Evolutionary conservation across 1,140 invertebrate genomes (phyloP).

Genomic region (Maniola jurtina): DNA sequence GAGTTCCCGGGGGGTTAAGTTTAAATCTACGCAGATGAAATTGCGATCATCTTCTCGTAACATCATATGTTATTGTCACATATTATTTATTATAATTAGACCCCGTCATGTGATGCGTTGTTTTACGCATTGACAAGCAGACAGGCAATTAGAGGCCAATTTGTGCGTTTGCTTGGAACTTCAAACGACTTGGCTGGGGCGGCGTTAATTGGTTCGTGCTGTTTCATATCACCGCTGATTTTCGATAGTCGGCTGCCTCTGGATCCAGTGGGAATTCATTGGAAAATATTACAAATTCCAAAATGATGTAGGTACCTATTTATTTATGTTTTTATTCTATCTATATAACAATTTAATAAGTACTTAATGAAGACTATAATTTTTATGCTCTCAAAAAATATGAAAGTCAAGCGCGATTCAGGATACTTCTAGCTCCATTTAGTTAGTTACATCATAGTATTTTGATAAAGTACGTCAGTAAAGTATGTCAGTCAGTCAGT

Average conservation of each 20-base stretch:
- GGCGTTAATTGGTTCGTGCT: slow-evolving; percentile 34
- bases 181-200: slow-evolving; percentile 35
- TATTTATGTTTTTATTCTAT: too few species aligned
- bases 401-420: too few species aligned
- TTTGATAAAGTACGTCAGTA: too few species aligned
- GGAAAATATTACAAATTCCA: slow-evolving; percentile 2
- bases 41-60: too few species aligned
- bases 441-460: too few species aligned
- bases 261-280: neutral
- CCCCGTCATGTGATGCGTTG: slow-evolving; percentile 31
- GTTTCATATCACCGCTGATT: slow-evolving; percentile 11
- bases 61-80: neutral
- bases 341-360: too few species aligned
- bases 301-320: neutral
- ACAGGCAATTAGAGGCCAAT: slow-evolving; percentile 48
- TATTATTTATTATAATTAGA: slow-evolving; percentile 14
- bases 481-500: too few species aligned
- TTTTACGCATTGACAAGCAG: slow-evolving; percentile 56
- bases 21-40: too few species aligned
- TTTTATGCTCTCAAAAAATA: too few species aligned
- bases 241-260: slow-evolving; percentile 3
- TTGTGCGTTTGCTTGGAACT: slow-evolving; percentile 42
- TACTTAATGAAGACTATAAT: too few species aligned
- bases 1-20: too few species aligned
- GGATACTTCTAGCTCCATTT: too few species aligned